Evolutionary conservation across 2,113 vertebrate species (phyloP), one percentile per base, ranked within the genome.

Genomic region (Acanthisitta chloris): DNA sequence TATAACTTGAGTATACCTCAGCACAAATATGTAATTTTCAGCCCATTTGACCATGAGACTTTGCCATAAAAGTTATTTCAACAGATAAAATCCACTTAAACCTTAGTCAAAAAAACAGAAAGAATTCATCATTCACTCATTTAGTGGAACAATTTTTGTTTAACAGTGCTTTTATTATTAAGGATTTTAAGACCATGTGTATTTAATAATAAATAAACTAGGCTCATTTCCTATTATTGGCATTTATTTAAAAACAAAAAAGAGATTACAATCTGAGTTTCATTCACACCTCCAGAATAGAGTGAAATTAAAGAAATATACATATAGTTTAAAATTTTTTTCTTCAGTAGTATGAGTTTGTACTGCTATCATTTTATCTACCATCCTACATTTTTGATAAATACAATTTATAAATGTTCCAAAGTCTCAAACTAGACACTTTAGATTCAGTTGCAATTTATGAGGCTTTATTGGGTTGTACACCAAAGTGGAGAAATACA

Each of bases 381-480:
- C 17, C n/a, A 10, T 33, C 12, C 40, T 25, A 67, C 40, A 8
- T 23, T 26, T 64, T 65, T 61, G 12, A 71, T 6, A 52, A 88
- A 45, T 26, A 25, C 4, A 12, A 81, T 33, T 61, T 21, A 17
- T 23, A n/a, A 71, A 5, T 28, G 6, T 58, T 82, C n/a, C 4
- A 26, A 59, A 38, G 36, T 67, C 16, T 36, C 21, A 76, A 42
- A 26, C 12, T 12, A 13, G 2, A 49, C 28, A 23, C 5, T 65
- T 89, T 10, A 38, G 18, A 7, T 43, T 21, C 61, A 6, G 6
- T 43, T 61, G 17, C 6, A 34, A 48, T 34, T 61, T 52, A n/a
- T 31, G 62, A 55, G 0, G 0, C 2, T 80, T 86, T 59, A 31
- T 38, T 74, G 0, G 0, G 5, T 1, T 66, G 9, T 38, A n/a